Evolutionary conservation across 1,140 invertebrate species (phyloP), one percentile per base, ranked within the genome.

Genomic region (Cotesia typhae): DNA sequence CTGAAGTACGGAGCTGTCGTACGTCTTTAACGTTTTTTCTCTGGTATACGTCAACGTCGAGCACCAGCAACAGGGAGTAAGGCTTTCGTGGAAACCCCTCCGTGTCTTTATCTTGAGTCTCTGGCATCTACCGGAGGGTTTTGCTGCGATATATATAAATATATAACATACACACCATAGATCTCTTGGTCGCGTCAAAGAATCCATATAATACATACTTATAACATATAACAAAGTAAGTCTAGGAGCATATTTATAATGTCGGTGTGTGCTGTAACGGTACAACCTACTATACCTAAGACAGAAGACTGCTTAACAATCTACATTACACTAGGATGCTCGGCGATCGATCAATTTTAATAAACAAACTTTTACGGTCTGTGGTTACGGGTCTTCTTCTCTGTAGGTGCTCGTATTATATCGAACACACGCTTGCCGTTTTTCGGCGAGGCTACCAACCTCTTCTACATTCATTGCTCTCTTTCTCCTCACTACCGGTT

Each of bases 281-380:
- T 28, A 28, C 28, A 28, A 28, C 28, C 28, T 28, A 28, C 28
- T 28, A 28, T 28, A 2, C 28, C 28, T 1, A 28, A 28, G 28
- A 28, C 28, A 2, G 28, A 28, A 28, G 28, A 28, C 28, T 28
- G 28, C 28, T 28, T 28, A 28, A 28, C 28, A 28, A 47, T 47
- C 6, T 47, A 47, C 6, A 47, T 47, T 9, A 47, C 41, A 47
- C 57, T 20, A 59, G 57, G 20, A 59, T 41, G 38, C 51, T 57
- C 20, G 53, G 14, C 61, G 60, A 71, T 65, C 70, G 61, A 71
- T 71, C 28, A 61, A 66, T 66, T 71, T 71, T 71, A 66, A 66
- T 71, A 55, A 10, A 71, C 41, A 20, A 28, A 69, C 55, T 69
- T 55, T 47, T 38, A 69, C 67, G 55, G 38, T 55, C 38, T 36